These are phyloP conservation scores for Drosophila pseudoananassae DNA, from an alignment of 1,140 invertebrate genomes.

Conservation along the genomic window DNA sequence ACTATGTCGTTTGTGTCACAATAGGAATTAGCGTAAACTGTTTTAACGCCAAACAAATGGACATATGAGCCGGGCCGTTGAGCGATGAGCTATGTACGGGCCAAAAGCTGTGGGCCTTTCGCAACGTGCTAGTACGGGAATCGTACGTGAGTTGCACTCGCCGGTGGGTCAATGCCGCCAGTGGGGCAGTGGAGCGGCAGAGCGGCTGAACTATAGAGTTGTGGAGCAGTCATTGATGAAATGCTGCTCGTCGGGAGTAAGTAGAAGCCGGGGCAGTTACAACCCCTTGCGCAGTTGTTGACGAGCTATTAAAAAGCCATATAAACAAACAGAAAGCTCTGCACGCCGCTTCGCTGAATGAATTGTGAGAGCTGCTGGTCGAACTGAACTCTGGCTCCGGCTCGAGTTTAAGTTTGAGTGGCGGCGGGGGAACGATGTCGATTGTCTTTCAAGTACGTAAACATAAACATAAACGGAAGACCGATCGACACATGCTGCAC, in stretches of 20 bases:
- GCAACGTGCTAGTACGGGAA: constrained; percentile 1
- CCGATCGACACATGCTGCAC: constrained; percentile 5
- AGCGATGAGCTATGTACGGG: neutral
- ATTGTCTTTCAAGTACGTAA: constrained; percentile 69
- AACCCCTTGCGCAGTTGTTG: constrained; percentile 64
- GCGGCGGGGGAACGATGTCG: constrained; percentile 21
- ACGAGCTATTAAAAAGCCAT: constrained; percentile 76
- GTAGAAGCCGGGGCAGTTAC: constrained; percentile 52
- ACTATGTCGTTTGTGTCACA: constrained; percentile 63
- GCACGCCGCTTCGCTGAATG: constrained; percentile 41
- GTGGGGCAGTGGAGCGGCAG: constrained; percentile 22
- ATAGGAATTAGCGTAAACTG: constrained; percentile 80
- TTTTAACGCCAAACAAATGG: constrained; percentile 70
- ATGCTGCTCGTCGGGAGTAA: constrained; percentile 24
- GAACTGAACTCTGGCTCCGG: constrained; percentile 4
- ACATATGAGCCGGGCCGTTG: constrained; percentile 1
- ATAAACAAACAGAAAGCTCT: constrained; percentile 67
- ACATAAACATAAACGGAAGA: constrained; percentile 43
- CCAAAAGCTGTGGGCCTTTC: constrained; percentile 32
- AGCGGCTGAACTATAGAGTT: constrained; percentile 14
- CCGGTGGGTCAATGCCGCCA: constrained; percentile 45
- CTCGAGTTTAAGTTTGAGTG: constrained; percentile 5
- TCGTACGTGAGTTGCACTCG: constrained; percentile 28
- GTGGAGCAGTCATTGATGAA: constrained; percentile 57
- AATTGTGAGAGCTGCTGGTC: constrained; percentile 21